phyloP scores from a whole-genome alignment of 2,797 vertebrate species.

The Galaxias olidus region DNA sequence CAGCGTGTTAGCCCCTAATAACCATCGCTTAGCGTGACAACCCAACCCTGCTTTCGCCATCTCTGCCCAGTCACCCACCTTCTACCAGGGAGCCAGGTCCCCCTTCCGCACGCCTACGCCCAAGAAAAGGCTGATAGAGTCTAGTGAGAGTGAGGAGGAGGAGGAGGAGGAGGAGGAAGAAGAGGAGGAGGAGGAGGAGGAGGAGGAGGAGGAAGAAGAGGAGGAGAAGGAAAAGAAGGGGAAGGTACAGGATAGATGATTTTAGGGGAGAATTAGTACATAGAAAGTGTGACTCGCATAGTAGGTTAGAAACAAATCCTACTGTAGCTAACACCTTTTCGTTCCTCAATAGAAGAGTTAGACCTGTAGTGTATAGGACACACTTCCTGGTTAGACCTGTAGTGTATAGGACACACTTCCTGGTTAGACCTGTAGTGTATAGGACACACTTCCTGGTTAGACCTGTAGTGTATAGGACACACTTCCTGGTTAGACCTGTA shows the following conservation, averaged over 20 bases:
- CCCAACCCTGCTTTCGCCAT: not conserved
- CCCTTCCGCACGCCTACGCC: slow-evolving; percentile 48
- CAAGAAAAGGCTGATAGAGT: slow-evolving; percentile 47
- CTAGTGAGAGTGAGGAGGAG: slow-evolving; percentile 59
- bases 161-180: not conserved
- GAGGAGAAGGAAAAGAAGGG: slow-evolving; percentile 49
- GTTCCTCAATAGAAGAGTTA: no score
- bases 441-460: no score
- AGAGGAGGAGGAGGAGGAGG: not conserved
- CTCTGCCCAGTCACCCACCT: slow-evolving; percentile 57
- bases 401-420: no score
- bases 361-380: no score
- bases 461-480: no score
- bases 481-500: no score
- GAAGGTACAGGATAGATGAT: slow-evolving; percentile 57
- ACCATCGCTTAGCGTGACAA: no score
- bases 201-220: slow-evolving; percentile 23
- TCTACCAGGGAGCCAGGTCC: slow-evolving; percentile 56
- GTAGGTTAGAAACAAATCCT: slow-evolving; percentile 8
- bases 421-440: no score
- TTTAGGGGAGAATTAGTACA: slow-evolving; percentile 49
- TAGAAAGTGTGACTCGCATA: slow-evolving; percentile 46
- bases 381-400: no score
- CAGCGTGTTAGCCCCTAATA: no score
- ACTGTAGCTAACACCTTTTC: no score